Conservation (phyloP, 2,113 vertebrate species). For the Sinocyclocheilus grahami region DNA sequence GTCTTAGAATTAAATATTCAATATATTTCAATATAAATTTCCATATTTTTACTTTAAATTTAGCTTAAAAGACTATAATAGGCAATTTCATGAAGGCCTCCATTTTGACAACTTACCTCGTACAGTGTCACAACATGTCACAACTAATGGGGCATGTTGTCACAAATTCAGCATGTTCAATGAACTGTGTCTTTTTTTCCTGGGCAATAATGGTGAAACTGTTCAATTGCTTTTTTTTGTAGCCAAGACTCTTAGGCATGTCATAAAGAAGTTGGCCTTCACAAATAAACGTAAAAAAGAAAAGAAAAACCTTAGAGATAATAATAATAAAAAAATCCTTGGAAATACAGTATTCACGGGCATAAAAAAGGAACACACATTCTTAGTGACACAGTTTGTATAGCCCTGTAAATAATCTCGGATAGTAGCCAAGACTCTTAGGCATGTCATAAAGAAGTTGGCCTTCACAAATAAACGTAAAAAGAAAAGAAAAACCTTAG, state of each 20-base stretch:
- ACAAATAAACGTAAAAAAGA: not conserved
- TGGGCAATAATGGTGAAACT: not conserved
- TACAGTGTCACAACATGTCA: not conserved
- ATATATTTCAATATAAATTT: not conserved
- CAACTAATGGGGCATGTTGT: not conserved
- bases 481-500: not conserved
- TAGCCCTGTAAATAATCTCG: not conserved
- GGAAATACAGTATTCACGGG: not conserved
- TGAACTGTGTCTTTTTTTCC: not conserved
- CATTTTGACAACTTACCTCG: not conserved
- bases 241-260: not conserved
- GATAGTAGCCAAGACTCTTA: not conserved
- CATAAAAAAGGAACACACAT: not conserved
- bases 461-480: not conserved
- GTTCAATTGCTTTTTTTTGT: not conserved
- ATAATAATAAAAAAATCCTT: not conserved
- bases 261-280: not conserved
- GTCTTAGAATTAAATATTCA: not conserved
- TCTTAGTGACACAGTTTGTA: not conserved
- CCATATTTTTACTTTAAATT: not conserved
- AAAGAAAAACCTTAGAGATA: not conserved
- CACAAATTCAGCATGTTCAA: not conserved
- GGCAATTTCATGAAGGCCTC: not conserved
- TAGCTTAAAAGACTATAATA: not conserved
- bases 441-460: not conserved